Percentiles rank a stretch among this genome's conserved stretches.
phyloP scores from a whole-genome alignment of 2,797 vertebrate species.

The Leuciscus waleckii region DNA sequence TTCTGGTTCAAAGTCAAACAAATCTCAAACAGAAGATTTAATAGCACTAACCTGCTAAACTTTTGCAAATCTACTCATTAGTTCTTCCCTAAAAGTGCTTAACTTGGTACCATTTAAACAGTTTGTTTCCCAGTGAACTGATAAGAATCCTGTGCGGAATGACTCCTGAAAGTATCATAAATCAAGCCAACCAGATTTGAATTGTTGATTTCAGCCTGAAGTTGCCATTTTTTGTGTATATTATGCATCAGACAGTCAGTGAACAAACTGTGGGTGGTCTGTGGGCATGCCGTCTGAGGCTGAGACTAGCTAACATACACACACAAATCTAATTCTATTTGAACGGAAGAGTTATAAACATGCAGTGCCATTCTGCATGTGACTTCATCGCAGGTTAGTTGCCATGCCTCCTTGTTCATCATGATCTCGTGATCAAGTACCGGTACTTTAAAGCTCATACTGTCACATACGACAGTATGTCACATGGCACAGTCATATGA shows the following conservation, averaged over 20 bases:
- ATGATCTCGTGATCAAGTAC: constrained; percentile 27
- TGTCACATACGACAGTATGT: constrained; percentile 10
- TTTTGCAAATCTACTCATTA: not conserved
- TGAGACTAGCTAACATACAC: constrained; percentile 3
- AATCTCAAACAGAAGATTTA: not conserved
- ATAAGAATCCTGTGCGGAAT: not conserved
- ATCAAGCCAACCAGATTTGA: not conserved
- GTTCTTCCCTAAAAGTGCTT: not conserved
- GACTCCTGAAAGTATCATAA: not conserved
- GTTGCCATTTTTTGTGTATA: not conserved
- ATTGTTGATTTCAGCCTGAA: not conserved
- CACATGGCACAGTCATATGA: constrained; percentile 30
- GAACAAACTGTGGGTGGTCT: constrained; percentile 24
- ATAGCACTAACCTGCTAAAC: not conserved
- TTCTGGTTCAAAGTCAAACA: not conserved
- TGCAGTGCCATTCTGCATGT: constrained; percentile 45
- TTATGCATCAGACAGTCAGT: not conserved
- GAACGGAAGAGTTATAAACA: constrained; percentile 36
- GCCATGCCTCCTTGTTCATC: constrained; percentile 47
- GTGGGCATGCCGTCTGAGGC: not conserved
- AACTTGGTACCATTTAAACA: not conserved
- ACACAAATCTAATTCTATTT: constrained; percentile 36
- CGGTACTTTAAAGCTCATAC: constrained; percentile 21
- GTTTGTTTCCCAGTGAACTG: not conserved
- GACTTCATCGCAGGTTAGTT: constrained; percentile 35